Conservation (phyloP, 1,140 invertebrate genomes). For the Pseudomyrmex gracilis region DNA sequence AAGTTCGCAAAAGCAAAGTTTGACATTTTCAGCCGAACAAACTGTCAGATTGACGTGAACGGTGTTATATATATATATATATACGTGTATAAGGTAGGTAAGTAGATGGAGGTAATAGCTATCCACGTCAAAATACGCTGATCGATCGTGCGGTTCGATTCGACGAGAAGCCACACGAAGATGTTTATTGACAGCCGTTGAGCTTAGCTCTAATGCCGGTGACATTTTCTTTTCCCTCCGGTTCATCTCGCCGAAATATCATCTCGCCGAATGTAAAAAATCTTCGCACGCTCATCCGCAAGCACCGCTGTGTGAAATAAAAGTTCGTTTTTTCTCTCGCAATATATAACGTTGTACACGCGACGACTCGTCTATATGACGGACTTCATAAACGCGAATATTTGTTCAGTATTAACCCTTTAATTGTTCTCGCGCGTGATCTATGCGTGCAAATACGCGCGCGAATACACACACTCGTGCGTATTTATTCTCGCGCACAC, state of each 20-base stretch:
- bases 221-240: slow-evolving; percentile 24
- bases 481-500: not conserved
- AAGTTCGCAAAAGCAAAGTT: no score
- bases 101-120: not conserved
- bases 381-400: not conserved
- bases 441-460: not conserved
- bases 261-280: slow-evolving; percentile 6
- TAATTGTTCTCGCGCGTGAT: not conserved
- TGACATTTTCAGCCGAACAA: no score
- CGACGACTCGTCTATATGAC: slow-evolving; percentile 5
- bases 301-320: not conserved
- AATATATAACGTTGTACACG: not conserved
- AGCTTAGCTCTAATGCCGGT: not conserved
- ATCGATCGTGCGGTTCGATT: slow-evolving; percentile 15
- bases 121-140: slow-evolving; percentile 2
- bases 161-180: not conserved
- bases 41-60: no score
- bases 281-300: not conserved
- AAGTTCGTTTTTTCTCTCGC: not conserved
- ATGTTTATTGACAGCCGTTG: not conserved
- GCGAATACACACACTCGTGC: not conserved
- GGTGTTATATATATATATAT: no score
- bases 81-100: no score
- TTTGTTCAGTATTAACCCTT: slow-evolving; percentile 15
- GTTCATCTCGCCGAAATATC: slow-evolving; percentile 27